Percentiles rank a stretch among this genome's conserved stretches.
Evolutionary conservation across 2,888 invertebrate genomes (phyloP).

Genomic region (Ormyrus rosae): DNA sequence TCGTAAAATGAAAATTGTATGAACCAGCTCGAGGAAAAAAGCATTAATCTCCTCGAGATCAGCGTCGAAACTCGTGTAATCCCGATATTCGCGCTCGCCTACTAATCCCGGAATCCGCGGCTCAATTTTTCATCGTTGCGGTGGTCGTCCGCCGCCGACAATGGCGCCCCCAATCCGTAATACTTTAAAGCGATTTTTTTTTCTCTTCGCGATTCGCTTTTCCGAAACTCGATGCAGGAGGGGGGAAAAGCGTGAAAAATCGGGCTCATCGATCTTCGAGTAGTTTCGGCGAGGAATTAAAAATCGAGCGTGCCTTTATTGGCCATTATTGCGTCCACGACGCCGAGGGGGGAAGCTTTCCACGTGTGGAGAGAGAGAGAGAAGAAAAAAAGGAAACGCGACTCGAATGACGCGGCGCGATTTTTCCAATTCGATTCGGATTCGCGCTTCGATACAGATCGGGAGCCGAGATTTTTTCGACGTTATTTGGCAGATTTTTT

Average conservation of each 20-base stretch:
- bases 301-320: conserved; percentile 26
- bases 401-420: conserved; percentile 23
- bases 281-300: conserved; percentile 48
- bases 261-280: conserved; percentile 66
- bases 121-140: conserved; percentile 26
- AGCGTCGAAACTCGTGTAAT: conserved; percentile 22
- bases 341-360: background rate
- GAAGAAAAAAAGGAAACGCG: background rate
- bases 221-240: background rate
- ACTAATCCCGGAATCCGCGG: background rate
- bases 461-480: background rate
- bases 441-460: background rate
- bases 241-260: conserved; percentile 62
- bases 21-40: background rate
- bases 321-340: background rate
- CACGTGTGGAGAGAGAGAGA: background rate
- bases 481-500: conserved; percentile 33
- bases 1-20: background rate
- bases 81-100: conserved; percentile 1
- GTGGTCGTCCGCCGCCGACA: no score
- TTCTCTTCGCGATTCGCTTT: conserved; percentile 9
- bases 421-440: conserved; percentile 25
- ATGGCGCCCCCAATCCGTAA: background rate
- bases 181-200: conserved; percentile 34
- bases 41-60: background rate